Percentiles rank a stretch among this genome's conserved stretches.
phyloP scores from a whole-genome alignment of 2,113 vertebrate species.

The Stercorarius parasiticus region DNA sequence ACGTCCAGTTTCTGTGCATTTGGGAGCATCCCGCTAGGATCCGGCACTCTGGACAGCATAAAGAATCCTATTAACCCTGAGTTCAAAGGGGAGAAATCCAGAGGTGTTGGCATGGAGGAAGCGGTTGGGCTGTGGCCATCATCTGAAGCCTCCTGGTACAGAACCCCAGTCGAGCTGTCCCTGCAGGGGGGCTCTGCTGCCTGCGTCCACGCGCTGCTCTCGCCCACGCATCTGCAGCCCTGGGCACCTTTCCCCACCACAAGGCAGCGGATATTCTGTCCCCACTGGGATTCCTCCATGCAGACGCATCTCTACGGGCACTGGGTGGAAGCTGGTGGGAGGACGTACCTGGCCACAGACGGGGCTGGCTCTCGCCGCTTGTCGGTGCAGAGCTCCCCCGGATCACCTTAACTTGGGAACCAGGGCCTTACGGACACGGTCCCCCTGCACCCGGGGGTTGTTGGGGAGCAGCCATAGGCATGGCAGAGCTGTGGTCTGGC shows the following conservation, averaged over 20 bases:
- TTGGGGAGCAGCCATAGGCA: not conserved
- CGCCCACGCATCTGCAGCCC: rapidly evolving
- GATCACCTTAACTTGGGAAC: too few species aligned
- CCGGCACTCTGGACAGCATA: not conserved
- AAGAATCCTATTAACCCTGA: not conserved
- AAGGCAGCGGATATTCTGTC: rapidly evolving
- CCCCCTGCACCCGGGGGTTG: not conserved
- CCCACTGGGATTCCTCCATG: rapidly evolving
- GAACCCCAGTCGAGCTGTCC: not conserved
- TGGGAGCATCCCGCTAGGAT: not conserved
- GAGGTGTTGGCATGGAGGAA: not conserved
- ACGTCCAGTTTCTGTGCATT: rapidly evolving
- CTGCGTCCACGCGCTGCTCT: rapidly evolving
- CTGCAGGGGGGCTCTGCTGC: not conserved
- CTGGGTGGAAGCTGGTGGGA: rapidly evolving
- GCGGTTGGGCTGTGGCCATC: not conserved
- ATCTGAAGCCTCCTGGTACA: not conserved
- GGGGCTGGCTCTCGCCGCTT: not conserved
- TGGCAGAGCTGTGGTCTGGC: not conserved
- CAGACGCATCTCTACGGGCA: not conserved
- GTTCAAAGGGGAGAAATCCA: not conserved
- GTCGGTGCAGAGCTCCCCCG: rapidly evolving
- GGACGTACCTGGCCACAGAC: rapidly evolving
- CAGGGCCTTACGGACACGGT: rapidly evolving
- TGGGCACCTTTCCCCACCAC: rapidly evolving